Evolutionary conservation across 2,113 vertebrate genomes (phyloP).

Genomic region (Strix uralensis): DNA sequence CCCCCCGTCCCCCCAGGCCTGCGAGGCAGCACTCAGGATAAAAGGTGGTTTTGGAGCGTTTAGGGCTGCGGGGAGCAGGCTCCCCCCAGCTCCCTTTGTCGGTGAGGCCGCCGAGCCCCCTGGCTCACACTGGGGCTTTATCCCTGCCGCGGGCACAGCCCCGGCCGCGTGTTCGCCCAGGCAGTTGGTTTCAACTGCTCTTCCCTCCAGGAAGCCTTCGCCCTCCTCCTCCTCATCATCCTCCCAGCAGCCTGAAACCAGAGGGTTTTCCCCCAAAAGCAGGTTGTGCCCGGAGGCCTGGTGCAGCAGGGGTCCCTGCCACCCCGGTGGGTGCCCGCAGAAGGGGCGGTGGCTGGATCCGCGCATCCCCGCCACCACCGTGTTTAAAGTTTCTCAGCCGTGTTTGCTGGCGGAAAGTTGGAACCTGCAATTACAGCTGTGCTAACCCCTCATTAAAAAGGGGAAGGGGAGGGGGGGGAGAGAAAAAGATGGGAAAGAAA

Average conservation of each 20-base stretch:
- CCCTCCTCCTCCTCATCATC: background rate
- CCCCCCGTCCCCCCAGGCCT: accelerated
- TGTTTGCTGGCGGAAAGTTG: slow-evolving; percentile 6
- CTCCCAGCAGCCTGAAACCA: background rate
- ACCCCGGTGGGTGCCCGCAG: background rate
- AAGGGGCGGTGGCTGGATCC: background rate
- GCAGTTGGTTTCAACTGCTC: background rate
- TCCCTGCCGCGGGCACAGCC: background rate
- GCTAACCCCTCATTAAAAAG: slow-evolving; percentile 59
- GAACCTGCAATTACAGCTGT: slow-evolving; percentile 59
- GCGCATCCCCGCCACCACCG: background rate
- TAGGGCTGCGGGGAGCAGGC: background rate
- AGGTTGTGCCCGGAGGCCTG: background rate
- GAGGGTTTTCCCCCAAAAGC: background rate
- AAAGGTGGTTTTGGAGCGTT: background rate
- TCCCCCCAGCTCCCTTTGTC: background rate
- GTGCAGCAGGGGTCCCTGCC: background rate
- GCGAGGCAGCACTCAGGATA: background rate
- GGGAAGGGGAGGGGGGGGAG: background rate
- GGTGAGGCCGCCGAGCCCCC: background rate
- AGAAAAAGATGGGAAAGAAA: background rate
- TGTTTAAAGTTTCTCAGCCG: slow-evolving; percentile 43
- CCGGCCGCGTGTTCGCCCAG: background rate
- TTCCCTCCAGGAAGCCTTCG: background rate
- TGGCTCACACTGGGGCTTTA: slow-evolving; percentile 49